Evolutionary conservation across 2,888 invertebrate genomes (phyloP).

Genomic region (Plagiodera versicolora): DNA sequence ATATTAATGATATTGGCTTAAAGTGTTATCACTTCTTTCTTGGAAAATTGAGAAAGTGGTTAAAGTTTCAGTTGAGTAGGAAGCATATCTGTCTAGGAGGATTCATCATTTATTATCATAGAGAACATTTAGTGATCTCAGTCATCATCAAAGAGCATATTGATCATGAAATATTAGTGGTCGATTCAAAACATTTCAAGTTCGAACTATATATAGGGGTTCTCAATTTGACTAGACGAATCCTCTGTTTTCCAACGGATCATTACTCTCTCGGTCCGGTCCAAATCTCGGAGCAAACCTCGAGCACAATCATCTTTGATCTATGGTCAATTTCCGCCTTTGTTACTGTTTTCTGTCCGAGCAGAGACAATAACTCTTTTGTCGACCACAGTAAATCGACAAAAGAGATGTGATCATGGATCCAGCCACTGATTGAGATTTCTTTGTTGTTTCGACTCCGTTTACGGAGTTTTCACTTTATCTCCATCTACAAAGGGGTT

Average conservation of each 20-base stretch:
- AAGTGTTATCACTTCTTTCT: too few species aligned
- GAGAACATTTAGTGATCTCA: too few species aligned
- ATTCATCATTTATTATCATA: too few species aligned
- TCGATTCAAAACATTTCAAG: too few species aligned
- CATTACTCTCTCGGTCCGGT: neutral
- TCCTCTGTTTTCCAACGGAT: too few species aligned
- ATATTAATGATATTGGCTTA: too few species aligned
- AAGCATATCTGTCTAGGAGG: too few species aligned
- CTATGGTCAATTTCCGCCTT: conserved; percentile 32
- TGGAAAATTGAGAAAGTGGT: too few species aligned
- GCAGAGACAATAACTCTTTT: conserved; percentile 34
- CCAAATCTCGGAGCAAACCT: conserved; percentile 6
- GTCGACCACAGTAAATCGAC: conserved; percentile 28
- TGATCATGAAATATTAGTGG: too few species aligned
- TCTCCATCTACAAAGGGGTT: conserved; percentile 25
- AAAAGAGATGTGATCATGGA: conserved; percentile 26
- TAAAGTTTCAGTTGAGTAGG: too few species aligned
- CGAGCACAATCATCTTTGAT: conserved; percentile 29
- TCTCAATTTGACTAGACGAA: too few species aligned
- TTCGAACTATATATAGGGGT: neutral
- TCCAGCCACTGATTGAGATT: conserved; percentile 29
- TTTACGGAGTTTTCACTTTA: conserved; percentile 22
- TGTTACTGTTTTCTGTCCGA: conserved; percentile 33
- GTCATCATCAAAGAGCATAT: too few species aligned
- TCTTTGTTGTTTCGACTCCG: conserved; percentile 23